These are phyloP conservation scores for Furnarius figulus DNA, from an alignment of 2,113 vertebrate genomes.

Conservation along the genomic window DNA sequence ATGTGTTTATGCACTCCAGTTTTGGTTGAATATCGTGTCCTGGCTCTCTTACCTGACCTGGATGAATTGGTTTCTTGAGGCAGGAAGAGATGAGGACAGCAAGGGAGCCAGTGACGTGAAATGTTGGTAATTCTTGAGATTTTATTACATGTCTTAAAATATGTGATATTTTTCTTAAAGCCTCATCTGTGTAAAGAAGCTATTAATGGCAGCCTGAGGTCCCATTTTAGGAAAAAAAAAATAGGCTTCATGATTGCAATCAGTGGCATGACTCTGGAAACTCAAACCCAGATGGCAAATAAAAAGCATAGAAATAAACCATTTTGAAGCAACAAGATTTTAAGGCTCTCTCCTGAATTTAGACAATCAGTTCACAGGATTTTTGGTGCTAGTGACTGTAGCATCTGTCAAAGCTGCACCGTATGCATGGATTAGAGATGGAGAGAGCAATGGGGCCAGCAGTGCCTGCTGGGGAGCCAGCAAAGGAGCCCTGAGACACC, in stretches of 20 bases:
- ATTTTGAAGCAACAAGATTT: not conserved
- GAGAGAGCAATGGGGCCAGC: not conserved
- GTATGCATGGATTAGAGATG: not conserved
- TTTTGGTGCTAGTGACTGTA: not conserved
- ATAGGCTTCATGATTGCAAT: not conserved
- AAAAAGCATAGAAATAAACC: not conserved
- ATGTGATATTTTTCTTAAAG: constrained; percentile 1
- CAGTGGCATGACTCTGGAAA: not conserved
- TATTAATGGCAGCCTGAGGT: not conserved
- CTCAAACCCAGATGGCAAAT: not conserved
- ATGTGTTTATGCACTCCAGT: not conserved
- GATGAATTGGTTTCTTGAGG: not conserved
- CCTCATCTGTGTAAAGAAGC: not conserved
- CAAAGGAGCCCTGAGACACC: not conserved
- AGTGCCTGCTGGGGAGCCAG: not conserved
- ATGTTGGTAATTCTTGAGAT: not conserved
- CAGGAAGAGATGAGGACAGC: not conserved
- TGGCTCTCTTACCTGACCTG: not conserved
- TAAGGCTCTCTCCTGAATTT: not conserved
- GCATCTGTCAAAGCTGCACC: not conserved
- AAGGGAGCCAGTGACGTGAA: not conserved
- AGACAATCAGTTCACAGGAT: not conserved
- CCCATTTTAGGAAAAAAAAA: not conserved
- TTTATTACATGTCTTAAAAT: not conserved
- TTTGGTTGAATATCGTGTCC: not conserved